Evolutionary conservation across 2,888 invertebrate genomes (phyloP).

Genomic region (Tubulanus polymorphus): DNA sequence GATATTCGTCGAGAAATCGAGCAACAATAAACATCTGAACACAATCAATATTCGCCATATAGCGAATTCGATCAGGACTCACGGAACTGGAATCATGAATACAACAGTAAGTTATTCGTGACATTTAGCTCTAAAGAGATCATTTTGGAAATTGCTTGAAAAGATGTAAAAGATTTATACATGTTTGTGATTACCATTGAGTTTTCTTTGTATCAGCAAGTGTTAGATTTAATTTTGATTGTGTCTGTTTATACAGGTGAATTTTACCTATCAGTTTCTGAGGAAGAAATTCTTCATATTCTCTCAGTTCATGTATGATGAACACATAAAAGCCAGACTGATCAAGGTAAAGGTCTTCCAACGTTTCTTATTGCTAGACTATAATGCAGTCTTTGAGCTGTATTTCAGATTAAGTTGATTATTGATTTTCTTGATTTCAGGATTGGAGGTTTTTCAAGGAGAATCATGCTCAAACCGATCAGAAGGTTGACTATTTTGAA

Average conservation of each 20-base stretch:
- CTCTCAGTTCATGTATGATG: constrained; percentile 96
- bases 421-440: constrained; percentile 26
- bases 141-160: too few relatives aligned
- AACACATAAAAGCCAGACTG: constrained; percentile 91
- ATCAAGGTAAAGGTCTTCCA: constrained; percentile 60
- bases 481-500: constrained; percentile 53
- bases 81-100: constrained; percentile 94
- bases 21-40: constrained; percentile 88
- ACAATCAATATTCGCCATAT: constrained; percentile 93
- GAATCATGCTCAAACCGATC: constrained; percentile 62
- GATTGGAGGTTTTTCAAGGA: constrained; percentile 81
- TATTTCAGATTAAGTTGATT: constrained; percentile 9
- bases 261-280: constrained; percentile 72
- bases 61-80: constrained; percentile 93
- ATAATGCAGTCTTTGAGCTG: constrained; percentile 4
- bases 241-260: constrained; percentile 42
- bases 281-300: constrained; percentile 88
- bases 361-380: neutral
- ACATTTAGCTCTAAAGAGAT: too few relatives aligned
- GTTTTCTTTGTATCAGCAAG: too few relatives aligned
- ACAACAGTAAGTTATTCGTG: constrained; percentile 76
- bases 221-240: too few relatives aligned
- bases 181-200: too few relatives aligned
- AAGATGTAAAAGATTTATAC: too few relatives aligned
- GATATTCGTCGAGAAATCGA: constrained; percentile 87